A percentile compares a stretch with the other conserved stretches of the same genome.
Evolutionary conservation across 2,888 invertebrate species (phyloP).

Genomic region (Shargacucullia verbasci): DNA sequence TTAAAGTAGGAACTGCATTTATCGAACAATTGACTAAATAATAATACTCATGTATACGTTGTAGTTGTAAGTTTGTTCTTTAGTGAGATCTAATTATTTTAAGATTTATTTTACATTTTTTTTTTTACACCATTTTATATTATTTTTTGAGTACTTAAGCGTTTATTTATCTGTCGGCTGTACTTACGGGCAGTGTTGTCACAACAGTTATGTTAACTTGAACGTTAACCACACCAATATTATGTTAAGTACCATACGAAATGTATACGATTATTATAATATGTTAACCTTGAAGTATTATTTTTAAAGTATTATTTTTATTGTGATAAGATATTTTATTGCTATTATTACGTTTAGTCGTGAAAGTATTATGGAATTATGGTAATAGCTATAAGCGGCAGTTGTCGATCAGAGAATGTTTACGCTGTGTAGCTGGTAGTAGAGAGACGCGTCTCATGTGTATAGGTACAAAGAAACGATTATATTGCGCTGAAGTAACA

Average conservation of each 20-base stretch:
- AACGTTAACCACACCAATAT: slow-evolving; percentile 70
- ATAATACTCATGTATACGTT: slow-evolving; percentile 88
- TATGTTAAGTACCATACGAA: slow-evolving; percentile 68
- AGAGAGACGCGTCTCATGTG: slow-evolving; percentile 75
- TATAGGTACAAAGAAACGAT: slow-evolving; percentile 88
- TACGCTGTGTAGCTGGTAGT: slow-evolving; percentile 85
- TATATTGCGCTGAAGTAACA: slow-evolving; percentile 84
- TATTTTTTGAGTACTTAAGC: slow-evolving; percentile 71
- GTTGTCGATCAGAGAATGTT: slow-evolving; percentile 78
- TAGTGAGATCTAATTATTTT: slow-evolving; percentile 83
- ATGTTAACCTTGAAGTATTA: slow-evolving; percentile 86
- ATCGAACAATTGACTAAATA: slow-evolving; percentile 81
- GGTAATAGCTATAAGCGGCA: slow-evolving; percentile 83
- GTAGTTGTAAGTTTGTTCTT: slow-evolving; percentile 82
- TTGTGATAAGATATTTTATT: slow-evolving; percentile 86
- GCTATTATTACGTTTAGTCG: slow-evolving; percentile 78
- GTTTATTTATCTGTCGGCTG: slow-evolving; percentile 65
- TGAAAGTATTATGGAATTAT: slow-evolving; percentile 82
- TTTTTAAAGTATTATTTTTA: slow-evolving; percentile 87
- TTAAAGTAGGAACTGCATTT: slow-evolving; percentile 85
- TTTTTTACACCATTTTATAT: slow-evolving; percentile 65
- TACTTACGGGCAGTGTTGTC: slow-evolving; percentile 70
- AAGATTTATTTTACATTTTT: slow-evolving; percentile 65
- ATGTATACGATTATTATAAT: slow-evolving; percentile 82
- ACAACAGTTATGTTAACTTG: slow-evolving; percentile 50